Conservation (phyloP, 2,797 vertebrate genomes). For the Cichlasoma orientale region DNA sequence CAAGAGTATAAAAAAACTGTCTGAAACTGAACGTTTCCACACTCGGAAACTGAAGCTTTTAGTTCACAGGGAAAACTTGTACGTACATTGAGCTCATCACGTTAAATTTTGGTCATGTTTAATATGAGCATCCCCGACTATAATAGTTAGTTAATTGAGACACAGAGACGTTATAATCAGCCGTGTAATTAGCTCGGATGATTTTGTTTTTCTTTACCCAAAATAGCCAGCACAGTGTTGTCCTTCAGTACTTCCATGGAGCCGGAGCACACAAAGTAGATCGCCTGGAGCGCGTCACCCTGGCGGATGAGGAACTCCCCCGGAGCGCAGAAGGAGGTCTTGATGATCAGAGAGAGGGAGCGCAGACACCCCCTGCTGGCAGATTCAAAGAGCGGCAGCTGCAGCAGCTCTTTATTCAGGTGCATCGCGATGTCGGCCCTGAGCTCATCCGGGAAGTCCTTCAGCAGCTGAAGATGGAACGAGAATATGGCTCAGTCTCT, state of each 20-base stretch:
- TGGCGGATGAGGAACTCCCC: conserved; percentile 96
- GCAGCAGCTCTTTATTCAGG: conserved; percentile 95
- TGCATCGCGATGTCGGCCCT: conserved; percentile 97
- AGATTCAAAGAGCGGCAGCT: conserved; percentile 92
- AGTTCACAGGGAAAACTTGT: background rate
- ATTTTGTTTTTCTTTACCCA: conserved; percentile 77
- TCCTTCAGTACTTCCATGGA: conserved; percentile 98
- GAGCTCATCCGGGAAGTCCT: conserved; percentile 95
- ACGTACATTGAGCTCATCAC: background rate
- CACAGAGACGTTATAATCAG: too few species aligned
- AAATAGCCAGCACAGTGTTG: conserved; percentile 93
- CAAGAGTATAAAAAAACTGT: background rate
- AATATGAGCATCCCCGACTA: fast-evolving
- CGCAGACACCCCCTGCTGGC: conserved; percentile 96
- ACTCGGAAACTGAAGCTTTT: background rate
- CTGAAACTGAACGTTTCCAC: too few species aligned
- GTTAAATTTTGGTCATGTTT: background rate
- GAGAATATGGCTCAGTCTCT: background rate
- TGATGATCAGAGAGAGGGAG: conserved; percentile 96
- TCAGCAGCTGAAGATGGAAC: conserved; percentile 84
- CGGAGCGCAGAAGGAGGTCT: conserved; percentile 95
- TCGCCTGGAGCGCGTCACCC: conserved; percentile 94
- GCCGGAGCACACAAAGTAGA: conserved; percentile 97
- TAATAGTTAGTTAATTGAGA: background rate
- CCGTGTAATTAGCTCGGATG: background rate